phyloP scores from a whole-genome alignment of 2,113 vertebrate species.

The Takifugu bimaculatus region DNA sequence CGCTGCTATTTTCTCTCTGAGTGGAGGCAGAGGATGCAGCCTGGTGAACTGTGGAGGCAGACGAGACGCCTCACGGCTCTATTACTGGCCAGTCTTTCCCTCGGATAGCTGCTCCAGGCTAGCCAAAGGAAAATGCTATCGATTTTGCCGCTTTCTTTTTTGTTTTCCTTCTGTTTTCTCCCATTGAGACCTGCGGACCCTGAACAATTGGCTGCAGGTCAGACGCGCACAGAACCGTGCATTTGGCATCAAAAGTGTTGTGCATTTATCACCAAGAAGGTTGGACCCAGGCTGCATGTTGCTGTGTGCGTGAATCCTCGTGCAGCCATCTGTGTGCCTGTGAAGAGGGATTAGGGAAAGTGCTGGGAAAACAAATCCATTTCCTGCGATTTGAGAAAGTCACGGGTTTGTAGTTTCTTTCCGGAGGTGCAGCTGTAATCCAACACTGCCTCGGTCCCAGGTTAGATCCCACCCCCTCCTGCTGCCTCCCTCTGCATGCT shows the following conservation, averaged over 20 bases:
- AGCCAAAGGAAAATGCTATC: slow-evolving; percentile 31
- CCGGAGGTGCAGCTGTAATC: slow-evolving; percentile 57
- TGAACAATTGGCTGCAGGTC: slow-evolving; percentile 11
- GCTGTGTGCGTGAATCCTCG: background rate
- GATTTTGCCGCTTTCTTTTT: slow-evolving; percentile 17
- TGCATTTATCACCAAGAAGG: no score
- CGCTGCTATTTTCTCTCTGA: slow-evolving; percentile 64
- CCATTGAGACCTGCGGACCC: slow-evolving; percentile 22
- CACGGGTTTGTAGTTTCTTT: slow-evolving; percentile 41
- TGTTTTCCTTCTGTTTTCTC: background rate
- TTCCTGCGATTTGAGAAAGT: slow-evolving; percentile 47
- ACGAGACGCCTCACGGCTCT: slow-evolving; percentile 49
- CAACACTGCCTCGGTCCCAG: slow-evolving; percentile 33
- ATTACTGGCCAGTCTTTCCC: slow-evolving; percentile 36
- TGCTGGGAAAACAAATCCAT: slow-evolving; percentile 49
- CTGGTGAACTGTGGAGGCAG: slow-evolving; percentile 58
- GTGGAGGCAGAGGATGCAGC: slow-evolving; percentile 62
- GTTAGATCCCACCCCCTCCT: slow-evolving; percentile 33
- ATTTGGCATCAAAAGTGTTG: background rate
- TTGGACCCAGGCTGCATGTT: no score
- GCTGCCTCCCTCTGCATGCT: slow-evolving; percentile 7
- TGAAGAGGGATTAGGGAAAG: slow-evolving; percentile 34
- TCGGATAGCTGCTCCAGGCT: slow-evolving; percentile 27
- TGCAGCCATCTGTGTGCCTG: background rate
- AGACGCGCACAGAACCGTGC: background rate